These are phyloP conservation scores for Drosophila picticornis DNA, from an alignment of 2,888 invertebrate species.

Conservation along the genomic window DNA sequence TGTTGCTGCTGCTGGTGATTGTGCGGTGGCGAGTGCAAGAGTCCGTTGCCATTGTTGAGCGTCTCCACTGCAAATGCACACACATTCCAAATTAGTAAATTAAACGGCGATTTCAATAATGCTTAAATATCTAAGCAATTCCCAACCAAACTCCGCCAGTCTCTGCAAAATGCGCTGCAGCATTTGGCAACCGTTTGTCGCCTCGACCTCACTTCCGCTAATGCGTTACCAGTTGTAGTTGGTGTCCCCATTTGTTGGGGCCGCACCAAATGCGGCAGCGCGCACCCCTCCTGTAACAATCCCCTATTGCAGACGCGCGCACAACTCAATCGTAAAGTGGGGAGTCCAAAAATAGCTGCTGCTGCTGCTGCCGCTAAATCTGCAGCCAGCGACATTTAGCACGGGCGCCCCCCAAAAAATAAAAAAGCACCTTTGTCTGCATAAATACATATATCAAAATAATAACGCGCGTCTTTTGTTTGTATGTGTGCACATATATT, in stretches of 20 bases:
- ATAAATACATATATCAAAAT: conserved; percentile 17
- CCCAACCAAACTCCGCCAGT: conserved; percentile 58
- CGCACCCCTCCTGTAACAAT: conserved; percentile 30
- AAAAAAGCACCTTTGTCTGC: conserved; percentile 13
- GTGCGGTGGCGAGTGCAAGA: conserved; percentile 91
- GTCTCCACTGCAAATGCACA: conserved; percentile 83
- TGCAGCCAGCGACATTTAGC: conserved; percentile 48
- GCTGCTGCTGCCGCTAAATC: conserved; percentile 44
- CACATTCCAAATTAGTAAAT: conserved; percentile 2
- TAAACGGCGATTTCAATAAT: background rate
- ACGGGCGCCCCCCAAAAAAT: conserved; percentile 33
- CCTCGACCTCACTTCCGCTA: conserved; percentile 43
- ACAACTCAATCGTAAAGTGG: conserved; percentile 52
- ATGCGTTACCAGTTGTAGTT: conserved; percentile 10
- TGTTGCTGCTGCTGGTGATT: conserved; percentile 86
- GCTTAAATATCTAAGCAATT: conserved; percentile 21
- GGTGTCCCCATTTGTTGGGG: conserved; percentile 14
- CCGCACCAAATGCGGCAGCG: conserved; percentile 30
- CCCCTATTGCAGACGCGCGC: conserved; percentile 18
- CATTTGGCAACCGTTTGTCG: conserved; percentile 46
- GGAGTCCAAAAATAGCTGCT: conserved; percentile 66
- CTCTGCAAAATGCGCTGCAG: conserved; percentile 57
- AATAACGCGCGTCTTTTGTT: conserved; percentile 7
- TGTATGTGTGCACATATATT: background rate
- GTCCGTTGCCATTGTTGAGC: conserved; percentile 90